phyloP scores from a whole-genome alignment of 2,888 invertebrate species.

The Tipula lateralis region DNA sequence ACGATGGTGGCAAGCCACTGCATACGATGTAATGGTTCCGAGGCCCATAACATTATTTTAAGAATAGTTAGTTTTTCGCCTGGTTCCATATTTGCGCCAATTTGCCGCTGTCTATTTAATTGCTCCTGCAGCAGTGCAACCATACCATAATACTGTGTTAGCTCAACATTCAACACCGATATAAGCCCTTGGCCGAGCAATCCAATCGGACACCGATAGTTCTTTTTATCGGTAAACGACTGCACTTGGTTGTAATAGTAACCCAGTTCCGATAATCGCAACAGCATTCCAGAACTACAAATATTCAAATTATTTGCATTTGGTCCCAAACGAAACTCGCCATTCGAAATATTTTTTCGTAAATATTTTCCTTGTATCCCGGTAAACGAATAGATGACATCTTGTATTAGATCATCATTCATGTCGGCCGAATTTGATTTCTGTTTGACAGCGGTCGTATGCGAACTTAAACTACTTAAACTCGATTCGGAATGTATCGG shows the following conservation, averaged over 20 bases:
- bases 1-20: slow-evolving; percentile 80
- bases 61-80: slow-evolving; percentile 61
- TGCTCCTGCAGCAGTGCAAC: slow-evolving; percentile 83
- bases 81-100: slow-evolving; percentile 33
- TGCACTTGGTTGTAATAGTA: slow-evolving; percentile 69
- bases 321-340: slow-evolving; percentile 59
- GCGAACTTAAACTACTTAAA: background rate
- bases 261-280: slow-evolving; percentile 79
- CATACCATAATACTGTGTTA: slow-evolving; percentile 83
- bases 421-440: slow-evolving; percentile 27
- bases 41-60: slow-evolving; percentile 74
- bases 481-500: background rate
- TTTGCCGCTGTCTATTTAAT: slow-evolving; percentile 51
- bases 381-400: slow-evolving; percentile 79
- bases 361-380: slow-evolving; percentile 79
- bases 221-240: slow-evolving; percentile 70
- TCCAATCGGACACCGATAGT: slow-evolving; percentile 62
- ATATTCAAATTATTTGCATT: slow-evolving; percentile 51
- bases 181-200: slow-evolving; percentile 82
- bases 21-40: slow-evolving; percentile 72
- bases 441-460: background rate
- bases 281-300: slow-evolving; percentile 59
- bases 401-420: slow-evolving; percentile 58
- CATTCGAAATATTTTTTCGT: slow-evolving; percentile 58
- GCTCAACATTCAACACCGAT: slow-evolving; percentile 74